Percentiles rank a stretch among this genome's conserved stretches.
These are phyloP conservation scores for Seriola aureovittata DNA, from an alignment of 2,113 vertebrate species.

Conservation along the genomic window DNA sequence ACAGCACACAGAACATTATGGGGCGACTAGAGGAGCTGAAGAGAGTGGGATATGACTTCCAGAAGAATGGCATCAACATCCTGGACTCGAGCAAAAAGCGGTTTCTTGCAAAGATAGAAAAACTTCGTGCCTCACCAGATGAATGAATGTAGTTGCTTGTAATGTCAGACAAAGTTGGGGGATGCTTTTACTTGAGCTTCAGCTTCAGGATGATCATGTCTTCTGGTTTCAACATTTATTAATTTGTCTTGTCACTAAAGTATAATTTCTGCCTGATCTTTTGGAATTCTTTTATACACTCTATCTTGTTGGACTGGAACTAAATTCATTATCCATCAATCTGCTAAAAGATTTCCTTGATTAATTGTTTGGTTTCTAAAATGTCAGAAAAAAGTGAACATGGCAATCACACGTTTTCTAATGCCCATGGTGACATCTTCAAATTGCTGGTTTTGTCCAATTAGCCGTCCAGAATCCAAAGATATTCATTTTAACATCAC, in stretches of 20 bases:
- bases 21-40: constrained; percentile 78
- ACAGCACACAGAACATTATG: constrained; percentile 80
- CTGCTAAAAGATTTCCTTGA: background rate
- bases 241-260: background rate
- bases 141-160: constrained; percentile 15
- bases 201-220: background rate
- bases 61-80: constrained; percentile 80
- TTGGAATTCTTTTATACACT: background rate
- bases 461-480: no score
- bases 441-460: no score
- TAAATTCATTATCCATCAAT: background rate
- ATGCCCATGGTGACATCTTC: no score
- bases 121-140: constrained; percentile 33
- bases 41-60: constrained; percentile 82
- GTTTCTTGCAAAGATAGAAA: constrained; percentile 83
- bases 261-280: background rate
- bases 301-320: background rate
- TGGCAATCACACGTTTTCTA: no score
- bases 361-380: background rate
- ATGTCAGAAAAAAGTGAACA: no score
- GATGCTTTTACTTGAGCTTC: background rate
- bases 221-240: background rate
- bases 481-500: background rate
- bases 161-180: background rate
- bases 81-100: constrained; percentile 82